Base-by-base conservation (phyloP, 2,113 vertebrate species). In the Lucifuga dentata region DNA sequence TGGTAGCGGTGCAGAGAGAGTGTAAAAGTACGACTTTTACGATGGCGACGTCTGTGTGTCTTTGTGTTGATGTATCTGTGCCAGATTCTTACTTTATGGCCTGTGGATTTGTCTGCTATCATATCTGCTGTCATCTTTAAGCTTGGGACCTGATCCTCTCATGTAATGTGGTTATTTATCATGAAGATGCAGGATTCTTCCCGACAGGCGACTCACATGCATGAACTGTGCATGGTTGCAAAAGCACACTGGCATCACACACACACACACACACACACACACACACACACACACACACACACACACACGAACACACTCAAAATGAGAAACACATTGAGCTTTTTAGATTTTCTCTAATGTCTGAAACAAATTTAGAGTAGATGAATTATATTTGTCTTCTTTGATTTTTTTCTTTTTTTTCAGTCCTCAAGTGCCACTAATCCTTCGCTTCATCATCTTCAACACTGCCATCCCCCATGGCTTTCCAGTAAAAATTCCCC, bases 301-400 rank as follows among this genome's bases (percentile, higher is more conserved):
- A 33, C 1, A 32, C 45, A 66, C 23, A 61, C 61, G 21, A 49
- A 72, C 23, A 56, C 70, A 51, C 78, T 68, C 61, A 45, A 73
- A 88, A 89, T 86, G 55, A 83, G 68, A 90, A 90, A 59, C 88
- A 89, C 70, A 87, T 87, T 87, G 83, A 66, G 73, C 44, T 35
- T 60, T 77, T 73, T 78, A 12, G 40, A 51, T 39, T 24, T 62
- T 50, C 20, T 46, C 56, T 46, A 24, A 62, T 72, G 48, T 62
- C 38, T 40, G 57, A 76, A 63, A 76, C 48, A 74, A 36, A 70
- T 81, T 77, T 68, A 67, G 53, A 74, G 29, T 66, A 53, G 56
- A 64, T 83, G 78, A 85, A 63, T 77, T 83, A 84, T 72, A 60
- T 68, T 59, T 64, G 19, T 75, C 55, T 43, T 41, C 26, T 43